Base-by-base conservation (phyloP, 1,140 invertebrate genomes). In the Hormaphis cornu region DNA sequence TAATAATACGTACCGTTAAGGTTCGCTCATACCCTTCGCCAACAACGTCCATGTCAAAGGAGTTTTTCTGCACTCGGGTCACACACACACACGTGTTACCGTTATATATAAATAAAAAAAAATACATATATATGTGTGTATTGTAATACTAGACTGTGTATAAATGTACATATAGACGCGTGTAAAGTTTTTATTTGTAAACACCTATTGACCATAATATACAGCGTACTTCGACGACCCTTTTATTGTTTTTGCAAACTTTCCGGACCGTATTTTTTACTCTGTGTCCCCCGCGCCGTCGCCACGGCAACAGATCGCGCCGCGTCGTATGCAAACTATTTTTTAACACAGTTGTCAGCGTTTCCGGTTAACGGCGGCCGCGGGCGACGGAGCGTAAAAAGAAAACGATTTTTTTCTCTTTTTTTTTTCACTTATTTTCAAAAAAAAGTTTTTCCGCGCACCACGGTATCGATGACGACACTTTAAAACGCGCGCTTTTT, bases 221-320 rank as follows among this genome's bases (percentile, higher is more conserved):
- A n/a, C n/a, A 40, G 18, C 24, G 33, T 58, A 40, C 20, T 24
- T 26, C 58, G 37, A 44, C 58, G 40, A 46, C 58, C 58, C 58
- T 63, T 63, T 63, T 63, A 63, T 63, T 63, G 58, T 63, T 63
- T 63, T 46, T 40, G 26, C 26, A 20, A 63, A 63, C 58, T 61
- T 61, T 24, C 58, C 58, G 24, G 42, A 28, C 59, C 40, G 59
- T 48, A 22, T 46, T 30, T 33, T 63, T n/a, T n/a, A n/a, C n/a
- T n/a, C n/a, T n/a, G n/a, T n/a, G n/a, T n/a, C 46, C 59, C 48
- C 22, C n/a, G 22, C 30, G 22, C 44, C 59, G 40, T 63, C 59
- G 48, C 59, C 48, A 63, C 48, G 59, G 40, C 40, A 42, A 63
- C 59, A 22, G 59, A 4, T 30, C 18, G 16, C 18, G 37, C 35